Evolutionary conservation across 2,888 invertebrate species (phyloP).

Genomic region (Pachymerium ferrugineum): DNA sequence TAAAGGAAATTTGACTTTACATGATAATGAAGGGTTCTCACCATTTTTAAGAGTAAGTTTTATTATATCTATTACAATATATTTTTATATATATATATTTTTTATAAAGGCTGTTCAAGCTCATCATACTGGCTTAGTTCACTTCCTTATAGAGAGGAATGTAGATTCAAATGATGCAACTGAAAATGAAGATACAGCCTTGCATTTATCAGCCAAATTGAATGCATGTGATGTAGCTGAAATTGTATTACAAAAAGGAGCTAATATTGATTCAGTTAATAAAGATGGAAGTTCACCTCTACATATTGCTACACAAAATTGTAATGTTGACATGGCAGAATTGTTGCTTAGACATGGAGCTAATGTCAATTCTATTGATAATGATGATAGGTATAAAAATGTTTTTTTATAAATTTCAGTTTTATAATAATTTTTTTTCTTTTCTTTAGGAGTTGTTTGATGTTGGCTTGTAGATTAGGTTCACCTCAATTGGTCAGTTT

Average conservation of each 20-base stretch:
- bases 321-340: neutral
- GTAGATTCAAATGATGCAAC: neutral
- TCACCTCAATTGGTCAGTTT: neutral
- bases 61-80: neutral
- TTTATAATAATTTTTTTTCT: neutral
- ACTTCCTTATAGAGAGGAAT: neutral
- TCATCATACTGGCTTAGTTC: neutral
- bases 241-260: neutral
- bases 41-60: constrained; percentile 31
- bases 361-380: constrained; percentile 10
- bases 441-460: constrained; percentile 1
- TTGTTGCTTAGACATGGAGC: constrained; percentile 24
- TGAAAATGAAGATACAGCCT: neutral
- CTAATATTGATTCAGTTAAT: constrained; percentile 9
- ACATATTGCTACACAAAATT: neutral
- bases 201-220: neutral
- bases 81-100: neutral
- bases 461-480: neutral
- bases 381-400: neutral
- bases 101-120: neutral
- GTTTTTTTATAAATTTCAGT: neutral
- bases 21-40: constrained; percentile 32
- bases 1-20: constrained; percentile 28
- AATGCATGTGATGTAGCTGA: neutral
- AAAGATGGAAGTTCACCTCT: constrained; percentile 13